phyloP scores from a whole-genome alignment of 2,888 invertebrate species.

The Trichopoda pennipes region DNA sequence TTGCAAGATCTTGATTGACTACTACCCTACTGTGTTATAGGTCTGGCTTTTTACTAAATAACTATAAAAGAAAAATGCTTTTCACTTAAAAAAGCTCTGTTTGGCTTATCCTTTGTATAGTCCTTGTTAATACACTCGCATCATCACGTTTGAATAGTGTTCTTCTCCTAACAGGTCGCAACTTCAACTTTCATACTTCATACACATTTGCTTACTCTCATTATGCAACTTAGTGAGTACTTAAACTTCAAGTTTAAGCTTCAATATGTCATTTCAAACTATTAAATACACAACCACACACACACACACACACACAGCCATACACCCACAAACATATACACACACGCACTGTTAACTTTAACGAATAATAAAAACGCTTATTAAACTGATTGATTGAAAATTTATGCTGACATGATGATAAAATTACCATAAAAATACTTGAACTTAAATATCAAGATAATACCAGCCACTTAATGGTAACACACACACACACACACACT shows the following conservation, averaged over 20 bases:
- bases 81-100: too few relatives aligned
- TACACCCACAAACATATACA: background rate
- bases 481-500: slow-evolving; percentile 8
- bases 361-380: slow-evolving; percentile 29
- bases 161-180: background rate
- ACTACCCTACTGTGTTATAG: too few relatives aligned
- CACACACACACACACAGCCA: background rate
- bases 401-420: slow-evolving; percentile 67
- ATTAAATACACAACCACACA: background rate
- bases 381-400: slow-evolving; percentile 69
- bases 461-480: background rate
- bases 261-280: background rate
- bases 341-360: slow-evolving; percentile 4
- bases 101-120: too few relatives aligned
- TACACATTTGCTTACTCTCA: background rate
- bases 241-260: slow-evolving; percentile 33
- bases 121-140: too few relatives aligned
- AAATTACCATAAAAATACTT: slow-evolving; percentile 62
- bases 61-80: too few relatives aligned
- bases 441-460: slow-evolving; percentile 27
- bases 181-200: background rate
- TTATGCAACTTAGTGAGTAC: slow-evolving; percentile 35
- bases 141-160: background rate
- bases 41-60: too few relatives aligned
- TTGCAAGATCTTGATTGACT: too few relatives aligned